A percentile compares a stretch with the other conserved stretches of the same genome.
These are phyloP conservation scores for Spilosoma lubricipeda DNA, from an alignment of 2,888 invertebrate genomes.

Conservation along the genomic window DNA sequence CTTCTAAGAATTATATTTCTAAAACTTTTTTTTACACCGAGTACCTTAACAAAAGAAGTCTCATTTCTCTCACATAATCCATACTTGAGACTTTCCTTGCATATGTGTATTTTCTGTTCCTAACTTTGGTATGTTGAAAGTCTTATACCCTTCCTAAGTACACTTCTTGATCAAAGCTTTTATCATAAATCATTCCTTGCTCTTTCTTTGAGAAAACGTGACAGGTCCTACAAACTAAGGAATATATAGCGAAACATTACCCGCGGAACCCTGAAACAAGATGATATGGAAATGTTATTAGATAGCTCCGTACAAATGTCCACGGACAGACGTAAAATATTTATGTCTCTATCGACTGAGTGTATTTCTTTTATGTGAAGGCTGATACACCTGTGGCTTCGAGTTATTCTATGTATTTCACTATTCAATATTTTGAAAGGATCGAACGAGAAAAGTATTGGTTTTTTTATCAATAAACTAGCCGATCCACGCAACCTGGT, in stretches of 20 bases:
- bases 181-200: conserved; percentile 12
- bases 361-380: conserved; percentile 4
- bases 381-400: conserved; percentile 8
- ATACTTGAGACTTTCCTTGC: too few relatives aligned
- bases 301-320: conserved; percentile 4
- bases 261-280: conserved; percentile 10
- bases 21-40: neutral
- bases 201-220: neutral
- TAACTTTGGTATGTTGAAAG: neutral
- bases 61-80: neutral
- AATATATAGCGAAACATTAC: conserved; percentile 9
- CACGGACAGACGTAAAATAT: conserved; percentile 32
- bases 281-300: conserved; percentile 28
- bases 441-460: neutral
- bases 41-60: neutral
- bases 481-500: too few relatives aligned
- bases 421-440: neutral
- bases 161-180: conserved; percentile 3
- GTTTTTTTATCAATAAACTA: too few relatives aligned
- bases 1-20: neutral
- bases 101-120: neutral
- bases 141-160: neutral
- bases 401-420: neutral
- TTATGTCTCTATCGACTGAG: conserved; percentile 15
- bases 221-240: neutral